Percentiles rank a stretch among this genome's conserved stretches.
These are phyloP conservation scores for Drosophila mettleri DNA, from an alignment of 2,888 invertebrate species.

Conservation along the genomic window DNA sequence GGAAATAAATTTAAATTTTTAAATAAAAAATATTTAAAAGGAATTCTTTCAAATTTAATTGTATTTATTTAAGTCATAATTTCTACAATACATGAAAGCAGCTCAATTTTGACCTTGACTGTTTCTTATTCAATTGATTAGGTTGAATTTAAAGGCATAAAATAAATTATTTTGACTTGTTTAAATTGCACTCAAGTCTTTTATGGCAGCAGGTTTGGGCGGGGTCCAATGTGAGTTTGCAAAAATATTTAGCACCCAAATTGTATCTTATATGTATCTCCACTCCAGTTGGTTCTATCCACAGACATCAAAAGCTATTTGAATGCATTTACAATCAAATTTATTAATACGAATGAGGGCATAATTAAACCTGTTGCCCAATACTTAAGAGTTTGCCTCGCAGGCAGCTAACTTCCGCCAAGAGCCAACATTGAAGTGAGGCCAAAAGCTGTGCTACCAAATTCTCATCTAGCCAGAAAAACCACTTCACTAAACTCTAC, in stretches of 20 bases:
- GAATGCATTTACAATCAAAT: constrained; percentile 29
- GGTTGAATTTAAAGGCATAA: neutral
- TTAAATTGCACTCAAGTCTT: neutral
- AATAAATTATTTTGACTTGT: neutral
- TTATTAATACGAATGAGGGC: constrained; percentile 15
- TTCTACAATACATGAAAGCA: neutral
- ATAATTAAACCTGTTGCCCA: constrained; percentile 22
- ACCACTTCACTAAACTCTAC: constrained; percentile 37
- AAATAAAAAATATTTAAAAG: neutral
- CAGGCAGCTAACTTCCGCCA: constrained; percentile 43
- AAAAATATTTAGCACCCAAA: neutral
- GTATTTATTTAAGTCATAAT: neutral
- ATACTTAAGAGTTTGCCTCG: constrained; percentile 8
- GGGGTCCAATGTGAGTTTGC: neutral
- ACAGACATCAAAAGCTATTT: neutral
- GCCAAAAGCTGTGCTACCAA: constrained; percentile 26
- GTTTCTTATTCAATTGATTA: neutral
- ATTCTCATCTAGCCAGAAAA: constrained; percentile 61
- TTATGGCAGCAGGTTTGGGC: neutral
- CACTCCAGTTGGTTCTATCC: neutral
- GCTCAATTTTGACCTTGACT: neutral
- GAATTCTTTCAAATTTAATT: neutral
- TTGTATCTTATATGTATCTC: neutral
- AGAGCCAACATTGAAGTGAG: constrained; percentile 33
- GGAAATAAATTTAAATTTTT: neutral